Conservation (phyloP, 2,797 vertebrate genomes). For the Fistularia tabacaria region DNA sequence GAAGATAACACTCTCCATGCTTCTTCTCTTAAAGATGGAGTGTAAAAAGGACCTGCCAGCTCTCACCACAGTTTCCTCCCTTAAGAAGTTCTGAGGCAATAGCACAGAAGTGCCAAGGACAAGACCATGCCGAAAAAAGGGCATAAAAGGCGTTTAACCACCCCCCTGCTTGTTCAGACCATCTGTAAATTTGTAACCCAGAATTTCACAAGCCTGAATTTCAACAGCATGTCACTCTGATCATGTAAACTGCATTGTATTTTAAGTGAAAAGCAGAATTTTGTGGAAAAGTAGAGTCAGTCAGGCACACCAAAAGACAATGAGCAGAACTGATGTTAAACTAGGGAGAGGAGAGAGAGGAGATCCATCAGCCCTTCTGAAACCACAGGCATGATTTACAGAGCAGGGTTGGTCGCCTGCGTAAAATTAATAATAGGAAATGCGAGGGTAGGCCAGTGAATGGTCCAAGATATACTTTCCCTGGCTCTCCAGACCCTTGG, state of each 20-base stretch:
- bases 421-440: slow-evolving; percentile 79
- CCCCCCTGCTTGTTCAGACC: too few species aligned
- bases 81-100: too few species aligned
- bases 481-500: slow-evolving; percentile 60
- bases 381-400: slow-evolving; percentile 77
- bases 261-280: slow-evolving; percentile 26
- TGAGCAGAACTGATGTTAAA: slow-evolving; percentile 32
- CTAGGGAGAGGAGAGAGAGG: slow-evolving; percentile 31
- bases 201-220: slow-evolving; percentile 9
- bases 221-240: slow-evolving; percentile 8
- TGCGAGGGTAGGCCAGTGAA: slow-evolving; percentile 65
- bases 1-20: slow-evolving; percentile 13
- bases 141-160: too few species aligned
- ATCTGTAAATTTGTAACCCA: slow-evolving; percentile 1
- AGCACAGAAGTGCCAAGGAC: too few species aligned
- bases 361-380: slow-evolving; percentile 48
- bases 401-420: slow-evolving; percentile 60
- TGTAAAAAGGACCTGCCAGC: slow-evolving; percentile 28
- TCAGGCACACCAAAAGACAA: slow-evolving; percentile 29
- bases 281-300: slow-evolving; percentile 4
- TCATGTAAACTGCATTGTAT: slow-evolving; percentile 9
- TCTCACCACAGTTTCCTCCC: slow-evolving; percentile 58
- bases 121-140: too few species aligned
- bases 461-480: slow-evolving; percentile 76
- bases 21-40: slow-evolving; percentile 40